Base-by-base conservation (phyloP, 2,888 invertebrate species). In the Philereme vetulata region DNA sequence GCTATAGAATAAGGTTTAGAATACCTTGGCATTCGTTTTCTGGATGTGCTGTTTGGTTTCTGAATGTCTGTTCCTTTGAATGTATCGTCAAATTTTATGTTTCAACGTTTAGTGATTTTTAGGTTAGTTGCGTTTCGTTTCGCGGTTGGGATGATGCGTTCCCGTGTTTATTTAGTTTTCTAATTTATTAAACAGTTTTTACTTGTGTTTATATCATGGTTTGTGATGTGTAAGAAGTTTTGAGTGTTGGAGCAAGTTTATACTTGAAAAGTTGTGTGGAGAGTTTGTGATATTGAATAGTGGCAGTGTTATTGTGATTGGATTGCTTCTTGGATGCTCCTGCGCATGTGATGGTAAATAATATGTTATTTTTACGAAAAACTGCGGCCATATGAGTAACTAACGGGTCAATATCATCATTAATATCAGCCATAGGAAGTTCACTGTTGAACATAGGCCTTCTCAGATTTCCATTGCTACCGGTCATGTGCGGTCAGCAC, bases 81-180 rank as follows among this genome's bases (percentile, higher is more conserved):
- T 82, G 90, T 52, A 56, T 57, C 57, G 87, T 88, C 89, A 87
- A 88, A 84, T 81, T 90, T 88, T 86, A 85, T 81, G 82, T 81
- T 74, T 66, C 70, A 76, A 76, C 76, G 76, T 70, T 70, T 72
- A 74, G 75, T 76, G 73, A 72, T 80, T 87, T 87, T 84, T 86
- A 88, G 89, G 88, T 90, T 90, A 88, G 90, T 89, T 85, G 76
- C 68, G 70, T 77, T 78, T 72, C 72, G 78, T 76, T 77, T 78
- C 75, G 81, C 81, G 78, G 71, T 74, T 77, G 74, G 72, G 80
- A 73, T 80, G 82, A 71, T 76, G 72, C 74, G 69, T 62, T 58
- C 45, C 62, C 56, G 55, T 63, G 62, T 64, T 64, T 64, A 65
- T 70, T 66, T 66, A 52, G 62, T 63, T 65, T 64, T 60, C 58